A percentile compares a stretch with the other conserved stretches of the same genome.
phyloP scores from a whole-genome alignment of 2,113 vertebrate species.

The Brachionichthys hirsutus region DNA sequence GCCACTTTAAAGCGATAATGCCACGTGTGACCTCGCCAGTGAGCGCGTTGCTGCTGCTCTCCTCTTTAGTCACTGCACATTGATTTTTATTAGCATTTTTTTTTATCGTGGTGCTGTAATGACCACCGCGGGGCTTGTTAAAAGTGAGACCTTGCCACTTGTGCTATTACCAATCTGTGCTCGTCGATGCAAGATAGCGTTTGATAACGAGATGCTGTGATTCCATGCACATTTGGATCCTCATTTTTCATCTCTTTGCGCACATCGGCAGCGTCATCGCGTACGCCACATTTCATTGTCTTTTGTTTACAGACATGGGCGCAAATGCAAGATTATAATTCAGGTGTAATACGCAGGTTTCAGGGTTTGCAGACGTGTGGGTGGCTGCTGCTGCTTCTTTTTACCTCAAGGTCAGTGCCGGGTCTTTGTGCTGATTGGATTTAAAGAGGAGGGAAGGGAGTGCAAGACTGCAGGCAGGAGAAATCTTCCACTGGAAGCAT shows the following conservation, averaged over 20 bases:
- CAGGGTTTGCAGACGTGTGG: slow-evolving; percentile 23
- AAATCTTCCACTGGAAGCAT: slow-evolving; percentile 47
- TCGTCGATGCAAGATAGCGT: slow-evolving; percentile 9
- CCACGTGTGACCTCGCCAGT: slow-evolving; percentile 37
- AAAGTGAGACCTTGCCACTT: slow-evolving; percentile 36
- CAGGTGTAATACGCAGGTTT: slow-evolving; percentile 27
- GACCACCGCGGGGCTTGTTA: slow-evolving; percentile 46
- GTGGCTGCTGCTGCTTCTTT: slow-evolving; percentile 44
- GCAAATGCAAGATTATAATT: slow-evolving; percentile 25
- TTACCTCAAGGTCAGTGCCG: slow-evolving; percentile 66
- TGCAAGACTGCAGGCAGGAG: slow-evolving; percentile 50
- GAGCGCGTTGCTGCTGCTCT: slow-evolving; percentile 5
- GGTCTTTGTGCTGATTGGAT: slow-evolving; percentile 66
- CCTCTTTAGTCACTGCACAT: slow-evolving; percentile 43
- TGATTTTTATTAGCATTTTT: slow-evolving; percentile 60
- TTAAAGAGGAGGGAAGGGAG: slow-evolving; percentile 41
- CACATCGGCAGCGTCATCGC: slow-evolving; percentile 18
- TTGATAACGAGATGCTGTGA: slow-evolving; percentile 26
- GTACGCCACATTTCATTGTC: not conserved
- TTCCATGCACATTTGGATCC: slow-evolving; percentile 14
- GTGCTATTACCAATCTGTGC: slow-evolving; percentile 19
- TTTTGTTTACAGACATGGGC: slow-evolving; percentile 14
- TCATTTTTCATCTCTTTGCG: slow-evolving; percentile 11
- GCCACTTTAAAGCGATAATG: slow-evolving; percentile 18
- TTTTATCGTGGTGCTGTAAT: slow-evolving; percentile 45